Evolutionary conservation across 2,113 vertebrate genomes (phyloP).

Genomic region (Neogobius melanostomus): DNA sequence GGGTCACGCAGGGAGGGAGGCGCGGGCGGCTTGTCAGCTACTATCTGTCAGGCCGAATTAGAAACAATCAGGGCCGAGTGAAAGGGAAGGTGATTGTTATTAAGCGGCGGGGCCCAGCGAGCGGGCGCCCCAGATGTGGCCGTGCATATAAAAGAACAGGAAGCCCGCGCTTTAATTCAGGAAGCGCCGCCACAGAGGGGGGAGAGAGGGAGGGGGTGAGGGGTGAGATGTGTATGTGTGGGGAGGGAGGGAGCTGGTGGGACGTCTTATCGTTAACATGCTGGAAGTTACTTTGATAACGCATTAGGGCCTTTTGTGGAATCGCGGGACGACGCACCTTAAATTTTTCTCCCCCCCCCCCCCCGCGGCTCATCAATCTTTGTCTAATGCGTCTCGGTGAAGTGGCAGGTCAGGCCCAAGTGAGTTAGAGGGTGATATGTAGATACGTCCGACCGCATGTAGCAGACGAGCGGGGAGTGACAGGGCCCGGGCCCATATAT

Average conservation of each 20-base stretch:
- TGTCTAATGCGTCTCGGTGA: constrained; percentile 45
- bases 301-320: constrained; percentile 79
- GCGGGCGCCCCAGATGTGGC: constrained; percentile 99
- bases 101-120: constrained; percentile 95
- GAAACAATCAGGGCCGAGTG: constrained; percentile 99
- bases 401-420: constrained; percentile 77
- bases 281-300: constrained; percentile 99
- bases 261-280: constrained; percentile 95
- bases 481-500: constrained; percentile 66
- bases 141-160: constrained; percentile 99
- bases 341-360: not conserved
- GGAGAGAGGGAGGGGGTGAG: constrained; percentile 41
- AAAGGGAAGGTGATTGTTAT: constrained; percentile 99
- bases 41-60: constrained; percentile 99
- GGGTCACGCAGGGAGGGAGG: constrained; percentile 99
- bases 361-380: constrained; percentile 21
- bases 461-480: constrained; percentile 59
- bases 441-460: constrained; percentile 68
- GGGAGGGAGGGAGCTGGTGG: constrained; percentile 73
- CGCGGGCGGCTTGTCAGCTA: constrained; percentile 99
- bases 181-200: constrained; percentile 92
- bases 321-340: constrained; percentile 33
- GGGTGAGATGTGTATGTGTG: not conserved
- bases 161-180: constrained; percentile 99
- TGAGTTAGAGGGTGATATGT: constrained; percentile 76